Conservation (phyloP, 2,888 invertebrate species). For the Frankliniella intonsa region DNA sequence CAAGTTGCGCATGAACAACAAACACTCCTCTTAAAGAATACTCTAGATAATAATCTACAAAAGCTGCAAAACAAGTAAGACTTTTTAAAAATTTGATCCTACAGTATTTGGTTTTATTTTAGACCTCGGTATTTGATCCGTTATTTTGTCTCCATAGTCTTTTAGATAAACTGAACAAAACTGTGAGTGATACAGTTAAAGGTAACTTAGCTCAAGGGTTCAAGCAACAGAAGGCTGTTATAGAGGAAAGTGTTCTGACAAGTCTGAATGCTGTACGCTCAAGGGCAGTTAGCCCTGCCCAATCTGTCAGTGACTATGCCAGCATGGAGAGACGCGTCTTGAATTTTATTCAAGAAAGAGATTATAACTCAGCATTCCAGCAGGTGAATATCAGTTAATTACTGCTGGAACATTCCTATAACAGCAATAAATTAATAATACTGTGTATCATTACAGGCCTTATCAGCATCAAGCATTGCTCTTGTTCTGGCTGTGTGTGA, state of each 20-base stretch:
- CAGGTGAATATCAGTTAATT: conserved; percentile 43
- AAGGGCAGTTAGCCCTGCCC: conserved; percentile 69
- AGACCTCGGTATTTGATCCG: conserved; percentile 25
- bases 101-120: neutral
- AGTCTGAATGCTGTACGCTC: conserved; percentile 55
- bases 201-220: conserved; percentile 50
- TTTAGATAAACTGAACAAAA: conserved; percentile 32
- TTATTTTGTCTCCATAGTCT: conserved; percentile 28
- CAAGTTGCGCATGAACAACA: conserved; percentile 44
- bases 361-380: conserved; percentile 84
- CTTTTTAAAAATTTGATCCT: conserved; percentile 15
- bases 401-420: neutral
- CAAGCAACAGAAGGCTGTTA: conserved; percentile 56
- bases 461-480: conserved; percentile 80
- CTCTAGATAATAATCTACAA: conserved; percentile 41
- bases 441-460: conserved; percentile 55
- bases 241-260: conserved; percentile 56
- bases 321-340: conserved; percentile 63
- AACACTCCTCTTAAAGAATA: neutral
- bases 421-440: neutral
- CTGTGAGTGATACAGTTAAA: conserved; percentile 44
- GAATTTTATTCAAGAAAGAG: conserved; percentile 62
- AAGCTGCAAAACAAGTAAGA: conserved; percentile 44
- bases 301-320: conserved; percentile 51
- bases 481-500: conserved; percentile 84